Conservation (phyloP, 2,888 invertebrate species). For the Phanerotoma sp. region DNA sequence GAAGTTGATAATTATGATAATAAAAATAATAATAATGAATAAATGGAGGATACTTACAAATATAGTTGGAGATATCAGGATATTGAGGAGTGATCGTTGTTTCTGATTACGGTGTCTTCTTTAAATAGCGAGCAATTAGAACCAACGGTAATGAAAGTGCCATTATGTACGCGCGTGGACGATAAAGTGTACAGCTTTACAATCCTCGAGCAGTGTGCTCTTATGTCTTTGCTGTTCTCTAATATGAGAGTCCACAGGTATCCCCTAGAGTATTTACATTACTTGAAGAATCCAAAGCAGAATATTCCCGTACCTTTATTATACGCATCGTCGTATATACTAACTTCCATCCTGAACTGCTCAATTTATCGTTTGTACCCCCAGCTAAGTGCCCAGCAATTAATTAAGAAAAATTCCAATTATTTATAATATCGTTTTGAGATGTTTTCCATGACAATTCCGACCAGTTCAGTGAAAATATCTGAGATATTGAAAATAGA, state of each 20-base stretch:
- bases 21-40: background rate
- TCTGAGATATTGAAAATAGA: too few species aligned
- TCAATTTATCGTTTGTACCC: slow-evolving; percentile 20
- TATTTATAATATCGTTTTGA: slow-evolving; percentile 50
- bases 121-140: slow-evolving; percentile 48
- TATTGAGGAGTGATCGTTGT: slow-evolving; percentile 14
- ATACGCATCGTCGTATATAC: slow-evolving; percentile 11
- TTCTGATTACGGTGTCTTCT: slow-evolving; percentile 6
- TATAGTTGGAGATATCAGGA: background rate
- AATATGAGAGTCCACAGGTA: slow-evolving; percentile 3
- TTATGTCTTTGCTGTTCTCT: slow-evolving; percentile 19
- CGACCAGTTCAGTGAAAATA: too few species aligned
- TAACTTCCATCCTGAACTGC: slow-evolving; percentile 10
- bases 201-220: slow-evolving; percentile 27
- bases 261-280: slow-evolving; percentile 4
- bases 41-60: background rate
- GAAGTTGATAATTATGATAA: background rate
- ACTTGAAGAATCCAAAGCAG: slow-evolving; percentile 15
- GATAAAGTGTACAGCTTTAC: slow-evolving; percentile 50
- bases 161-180: slow-evolving; percentile 47
- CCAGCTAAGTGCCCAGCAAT: slow-evolving; percentile 48
- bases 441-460: background rate
- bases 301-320: background rate
- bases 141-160: slow-evolving; percentile 53
- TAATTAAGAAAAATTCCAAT: slow-evolving; percentile 53